phyloP scores from a whole-genome alignment of 2,797 vertebrate species.

The Myotis pilosus region DNA sequence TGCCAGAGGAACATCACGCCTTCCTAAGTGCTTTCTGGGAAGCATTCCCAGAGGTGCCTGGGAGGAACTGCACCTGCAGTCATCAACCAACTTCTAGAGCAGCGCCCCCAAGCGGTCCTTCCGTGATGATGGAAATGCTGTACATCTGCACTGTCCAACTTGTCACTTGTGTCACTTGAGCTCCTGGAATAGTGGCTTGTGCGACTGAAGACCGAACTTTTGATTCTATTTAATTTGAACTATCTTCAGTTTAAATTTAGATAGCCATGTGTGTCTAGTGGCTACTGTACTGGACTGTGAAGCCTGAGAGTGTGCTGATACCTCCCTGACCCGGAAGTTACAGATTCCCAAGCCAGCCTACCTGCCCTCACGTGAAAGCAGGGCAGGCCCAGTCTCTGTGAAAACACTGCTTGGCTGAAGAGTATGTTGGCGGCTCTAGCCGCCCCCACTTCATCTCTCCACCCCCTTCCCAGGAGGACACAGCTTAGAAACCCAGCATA shows the following conservation, averaged over 20 bases:
- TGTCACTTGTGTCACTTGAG: neutral
- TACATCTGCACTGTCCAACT: neutral
- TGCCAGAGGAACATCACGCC: neutral
- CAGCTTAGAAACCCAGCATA: neutral
- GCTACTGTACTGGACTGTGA: neutral
- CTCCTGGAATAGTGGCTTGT: neutral
- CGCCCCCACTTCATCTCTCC: neutral
- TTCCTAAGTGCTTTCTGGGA: neutral
- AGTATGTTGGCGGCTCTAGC: neutral
- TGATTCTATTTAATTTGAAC: neutral
- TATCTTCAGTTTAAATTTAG: neutral
- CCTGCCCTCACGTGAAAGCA: neutral
- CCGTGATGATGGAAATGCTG: neutral
- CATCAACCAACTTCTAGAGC: too few species aligned
- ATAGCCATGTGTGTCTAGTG: neutral
- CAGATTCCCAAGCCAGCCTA: neutral
- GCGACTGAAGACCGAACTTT: neutral
- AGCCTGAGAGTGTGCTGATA: neutral
- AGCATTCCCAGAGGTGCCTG: neutral
- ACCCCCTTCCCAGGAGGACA: neutral
- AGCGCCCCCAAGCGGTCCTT: neutral
- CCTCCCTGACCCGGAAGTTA: neutral
- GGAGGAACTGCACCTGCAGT: rapidly evolving
- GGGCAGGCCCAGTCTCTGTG: neutral
- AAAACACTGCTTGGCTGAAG: neutral